Evolutionary conservation across 2,797 vertebrate genomes (phyloP).

Genomic region (Leptodactylus fallax): DNA sequence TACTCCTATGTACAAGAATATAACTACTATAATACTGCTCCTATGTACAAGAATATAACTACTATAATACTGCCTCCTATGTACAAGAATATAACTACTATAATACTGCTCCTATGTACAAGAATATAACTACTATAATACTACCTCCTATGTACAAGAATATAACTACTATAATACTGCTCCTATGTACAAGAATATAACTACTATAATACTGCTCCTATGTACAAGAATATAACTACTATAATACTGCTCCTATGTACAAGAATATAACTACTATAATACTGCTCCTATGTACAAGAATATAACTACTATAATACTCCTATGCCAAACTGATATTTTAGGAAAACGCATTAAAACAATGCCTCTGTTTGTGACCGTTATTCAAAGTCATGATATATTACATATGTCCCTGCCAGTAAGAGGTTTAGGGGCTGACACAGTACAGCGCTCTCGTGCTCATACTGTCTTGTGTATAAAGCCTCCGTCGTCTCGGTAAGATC

Average conservation of each 20-base stretch:
- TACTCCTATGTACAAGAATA: neutral
- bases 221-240: constrained; percentile 11
- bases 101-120: neutral
- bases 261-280: constrained; percentile 15
- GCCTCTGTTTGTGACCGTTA: too few species aligned
- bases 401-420: too few species aligned
- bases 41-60: neutral
- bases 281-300: constrained; percentile 1
- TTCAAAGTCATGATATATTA: too few species aligned
- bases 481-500: neutral
- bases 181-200: constrained; percentile 6
- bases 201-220: constrained; percentile 5
- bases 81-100: neutral
- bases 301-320: constrained; percentile 4
- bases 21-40: constrained; percentile 15
- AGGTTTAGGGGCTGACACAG: too few species aligned
- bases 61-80: neutral
- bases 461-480: too few species aligned
- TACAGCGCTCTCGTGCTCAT: too few species aligned
- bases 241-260: constrained; percentile 1
- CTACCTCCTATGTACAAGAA: neutral
- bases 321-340: too few species aligned
- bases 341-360: too few species aligned
- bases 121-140: constrained; percentile 11
- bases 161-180: constrained; percentile 14